Evolutionary conservation across 2,888 invertebrate species (phyloP), one percentile per base, ranked within the genome.

Genomic region (Drosophila birchii): DNA sequence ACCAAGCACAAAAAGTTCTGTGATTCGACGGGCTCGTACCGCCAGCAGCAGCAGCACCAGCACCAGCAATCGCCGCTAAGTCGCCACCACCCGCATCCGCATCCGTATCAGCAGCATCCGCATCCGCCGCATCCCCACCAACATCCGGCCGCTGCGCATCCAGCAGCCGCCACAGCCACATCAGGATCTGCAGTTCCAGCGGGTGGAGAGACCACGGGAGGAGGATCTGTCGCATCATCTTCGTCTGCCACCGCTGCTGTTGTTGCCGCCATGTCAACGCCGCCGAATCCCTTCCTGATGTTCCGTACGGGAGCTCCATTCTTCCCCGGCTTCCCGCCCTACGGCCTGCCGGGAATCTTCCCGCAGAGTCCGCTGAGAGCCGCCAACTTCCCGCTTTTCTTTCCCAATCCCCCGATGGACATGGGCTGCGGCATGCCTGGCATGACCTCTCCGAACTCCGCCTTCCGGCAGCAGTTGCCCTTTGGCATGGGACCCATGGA

Each of bases 1-100:
- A 96, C 97, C 78, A 99, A 99, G 91, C 99, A 99, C 93, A 98
- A 98, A 93, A 94, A 98, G 80, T 98, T 98, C 93, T 99, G 99
- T 93, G 98, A 98, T 92, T 96, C 97, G 4, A 95, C 96, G 34
- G 94, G 56, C 47, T 75, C 77, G 20, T 78, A 77, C 54, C 79
- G 74, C 49, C 68, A 76, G 67, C 64, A 75, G 23, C 47, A 47
- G n/a, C 49, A 49, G 32, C 49, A 32, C 1, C 49, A 32, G 32
- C 49, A 59, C 7, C 36, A 34, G 32, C 92, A 66, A 92, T 93
- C 92, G 91, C 45, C 79, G 11, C 55, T 75, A 5, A 79, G 78
- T 26, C 79, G 70, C 9, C 85, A 76, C 12, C 67, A 67, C n/a
- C 53, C 53, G 43, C 60, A 67, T 92, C 93, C 92, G 67, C 64